These are phyloP conservation scores for Kryptolebias ocellatus DNA, from an alignment of 2,797 vertebrate genomes.

Conservation along the genomic window DNA sequence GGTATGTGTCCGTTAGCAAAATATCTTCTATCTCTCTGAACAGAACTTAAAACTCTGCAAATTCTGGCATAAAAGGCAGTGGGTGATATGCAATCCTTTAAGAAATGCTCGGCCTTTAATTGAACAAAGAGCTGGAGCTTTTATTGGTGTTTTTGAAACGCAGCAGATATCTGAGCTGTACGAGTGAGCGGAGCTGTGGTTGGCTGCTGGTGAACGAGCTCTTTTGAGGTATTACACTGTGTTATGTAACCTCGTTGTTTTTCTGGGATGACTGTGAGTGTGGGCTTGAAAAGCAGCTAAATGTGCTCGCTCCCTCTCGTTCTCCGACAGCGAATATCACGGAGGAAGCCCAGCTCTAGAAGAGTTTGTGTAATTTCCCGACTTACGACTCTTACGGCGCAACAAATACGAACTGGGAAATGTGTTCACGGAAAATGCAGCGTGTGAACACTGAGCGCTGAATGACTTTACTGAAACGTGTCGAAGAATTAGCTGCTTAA, in stretches of 20 bases:
- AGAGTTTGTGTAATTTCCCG: constrained; percentile 50
- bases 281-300: constrained; percentile 40
- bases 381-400: constrained; percentile 26
- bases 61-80: too few species aligned
- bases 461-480: too few species aligned
- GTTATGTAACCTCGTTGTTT: constrained; percentile 67
- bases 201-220: constrained; percentile 43
- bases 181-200: constrained; percentile 26
- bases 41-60: too few species aligned
- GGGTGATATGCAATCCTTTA: too few species aligned
- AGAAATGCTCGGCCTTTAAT: constrained; percentile 12
- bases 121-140: constrained; percentile 50
- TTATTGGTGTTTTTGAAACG: constrained; percentile 27
- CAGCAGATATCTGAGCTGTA: constrained; percentile 21
- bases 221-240: constrained; percentile 53
- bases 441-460: too few species aligned
- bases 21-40: too few species aligned
- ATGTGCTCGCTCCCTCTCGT: constrained; percentile 43
- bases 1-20: too few species aligned
- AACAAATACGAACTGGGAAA: constrained; percentile 12
- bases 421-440: too few species aligned
- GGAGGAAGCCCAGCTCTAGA: constrained; percentile 61
- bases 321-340: constrained; percentile 37
- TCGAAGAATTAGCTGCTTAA: too few species aligned
- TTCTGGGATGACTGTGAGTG: constrained; percentile 32